phyloP scores from a whole-genome alignment of 2,797 vertebrate species.

The Pterois miles region DNA sequence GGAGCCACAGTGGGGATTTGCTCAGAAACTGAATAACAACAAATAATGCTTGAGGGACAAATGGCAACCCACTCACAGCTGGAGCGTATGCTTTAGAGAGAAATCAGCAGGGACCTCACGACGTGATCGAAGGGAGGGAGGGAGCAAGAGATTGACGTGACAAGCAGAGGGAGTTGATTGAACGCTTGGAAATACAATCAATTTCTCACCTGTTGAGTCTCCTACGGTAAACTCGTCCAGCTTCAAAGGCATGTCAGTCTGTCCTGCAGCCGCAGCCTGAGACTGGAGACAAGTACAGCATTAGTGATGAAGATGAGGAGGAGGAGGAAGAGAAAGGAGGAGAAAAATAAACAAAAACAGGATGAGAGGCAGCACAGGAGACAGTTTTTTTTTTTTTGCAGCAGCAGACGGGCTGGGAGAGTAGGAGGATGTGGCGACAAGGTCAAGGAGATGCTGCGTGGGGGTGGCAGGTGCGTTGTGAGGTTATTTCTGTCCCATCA shows the following conservation, averaged over 20 bases:
- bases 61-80: slow-evolving; percentile 60
- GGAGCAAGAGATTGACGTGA: slow-evolving; percentile 43
- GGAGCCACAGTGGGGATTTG: slow-evolving; percentile 46
- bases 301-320: slow-evolving; percentile 19
- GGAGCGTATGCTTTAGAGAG: slow-evolving; percentile 50
- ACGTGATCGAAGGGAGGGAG: slow-evolving; percentile 3
- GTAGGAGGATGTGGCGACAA: slow-evolving; percentile 61
- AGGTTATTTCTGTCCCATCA: slow-evolving; percentile 60
- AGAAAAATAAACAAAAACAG: slow-evolving; percentile 40
- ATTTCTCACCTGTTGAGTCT: slow-evolving; percentile 88
- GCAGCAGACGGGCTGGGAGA: slow-evolving; percentile 47
- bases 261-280: slow-evolving; percentile 83
- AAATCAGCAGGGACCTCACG: slow-evolving; percentile 60
- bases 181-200: slow-evolving; percentile 51
- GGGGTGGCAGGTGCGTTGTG: slow-evolving; percentile 51
- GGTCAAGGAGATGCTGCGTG: slow-evolving; percentile 64
- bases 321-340: background rate
- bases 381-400: slow-evolving; percentile 32
- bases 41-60: slow-evolving; percentile 66
- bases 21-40: slow-evolving; percentile 52
- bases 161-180: slow-evolving; percentile 54
- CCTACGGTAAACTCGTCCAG: slow-evolving; percentile 88
- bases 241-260: slow-evolving; percentile 87
- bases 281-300: slow-evolving; percentile 81
- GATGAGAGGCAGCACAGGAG: slow-evolving; percentile 44